These are phyloP conservation scores for Prunella himalayana DNA, from an alignment of 2,113 vertebrate species.

Conservation along the genomic window DNA sequence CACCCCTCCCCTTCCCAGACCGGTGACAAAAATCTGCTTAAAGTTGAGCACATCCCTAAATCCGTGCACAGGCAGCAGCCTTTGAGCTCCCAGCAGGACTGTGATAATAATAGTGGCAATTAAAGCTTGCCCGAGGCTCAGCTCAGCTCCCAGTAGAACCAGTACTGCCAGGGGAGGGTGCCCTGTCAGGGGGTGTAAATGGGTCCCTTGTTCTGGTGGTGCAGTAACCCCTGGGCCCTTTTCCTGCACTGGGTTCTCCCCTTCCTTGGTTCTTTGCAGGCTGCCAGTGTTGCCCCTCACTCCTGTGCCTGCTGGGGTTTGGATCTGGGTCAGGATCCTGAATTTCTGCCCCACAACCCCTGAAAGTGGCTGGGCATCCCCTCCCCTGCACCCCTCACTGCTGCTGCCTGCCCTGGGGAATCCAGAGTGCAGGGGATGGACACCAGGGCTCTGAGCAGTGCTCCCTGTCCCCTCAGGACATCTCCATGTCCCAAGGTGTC, in stretches of 20 bases:
- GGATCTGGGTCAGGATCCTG: background rate
- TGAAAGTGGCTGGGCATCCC: background rate
- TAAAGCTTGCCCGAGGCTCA: background rate
- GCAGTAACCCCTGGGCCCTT: background rate
- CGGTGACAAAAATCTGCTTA: background rate
- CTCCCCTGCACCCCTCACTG: background rate
- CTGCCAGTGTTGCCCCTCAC: fast-evolving
- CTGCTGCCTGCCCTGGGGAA: background rate
- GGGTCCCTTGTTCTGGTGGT: background rate
- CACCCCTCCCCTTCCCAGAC: background rate
- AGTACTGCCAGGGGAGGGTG: background rate
- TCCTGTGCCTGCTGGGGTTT: background rate
- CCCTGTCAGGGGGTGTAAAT: background rate
- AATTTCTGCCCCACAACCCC: fast-evolving
- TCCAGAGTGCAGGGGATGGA: background rate
- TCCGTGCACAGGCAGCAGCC: background rate
- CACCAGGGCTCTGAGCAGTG: background rate
- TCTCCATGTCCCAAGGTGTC: fast-evolving
- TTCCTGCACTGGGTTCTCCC: background rate
- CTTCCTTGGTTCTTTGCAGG: background rate
- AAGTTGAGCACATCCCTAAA: background rate
- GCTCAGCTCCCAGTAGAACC: background rate
- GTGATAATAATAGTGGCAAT: background rate
- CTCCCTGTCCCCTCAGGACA: background rate
- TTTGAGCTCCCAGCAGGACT: background rate